Base-by-base conservation (phyloP, 2,888 invertebrate species). In the Rapana venosa region DNA sequence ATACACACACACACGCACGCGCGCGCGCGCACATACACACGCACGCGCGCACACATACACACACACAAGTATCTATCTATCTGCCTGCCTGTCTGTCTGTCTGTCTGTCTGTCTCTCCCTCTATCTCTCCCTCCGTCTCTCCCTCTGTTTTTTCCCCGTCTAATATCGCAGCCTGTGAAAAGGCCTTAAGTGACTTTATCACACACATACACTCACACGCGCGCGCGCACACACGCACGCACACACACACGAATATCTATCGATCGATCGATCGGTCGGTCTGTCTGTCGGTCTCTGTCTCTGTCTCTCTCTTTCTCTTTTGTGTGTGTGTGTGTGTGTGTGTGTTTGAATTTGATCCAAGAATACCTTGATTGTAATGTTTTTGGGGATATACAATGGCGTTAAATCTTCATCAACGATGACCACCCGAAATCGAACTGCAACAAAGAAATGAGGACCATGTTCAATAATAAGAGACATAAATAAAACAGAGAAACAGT, bases 261-360 rank as follows among this genome's bases (percentile, higher is more conserved):
- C 13, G 61, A 61, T 36, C 47, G 56, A n/a, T n/a, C n/a, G n/a
- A n/a, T 58, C 11, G 8, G 74, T 74, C 15, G 11, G 74, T 74
- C 20, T 74, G 74, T 74, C 20, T 74, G 74, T 74, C 20, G 8
- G 74, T 74, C 20, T 74, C 20, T 74, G 74, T 74, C 20, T 74
- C 20, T 74, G 74, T n/a, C n/a, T n/a, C n/a, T n/a, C n/a, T n/a
- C n/a, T n/a, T n/a, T n/a, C n/a, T n/a, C n/a, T n/a, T 74, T 13
- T 74, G 74, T 74, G 74, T 74, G 74, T 74, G 74, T 74, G 74
- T 74, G 74, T 74, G 74, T 74, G 74, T 74, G 74, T 74, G 74
- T 74, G 74, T 74, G 74, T 74, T 2, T 20, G 74, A 74, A n/a
- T n/a, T 13, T 11, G 74, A 13, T 32, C n/a, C 47, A 2, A 47